phyloP scores from a whole-genome alignment of 2,797 vertebrate genomes.

The Eupleurogrammus muticus region DNA sequence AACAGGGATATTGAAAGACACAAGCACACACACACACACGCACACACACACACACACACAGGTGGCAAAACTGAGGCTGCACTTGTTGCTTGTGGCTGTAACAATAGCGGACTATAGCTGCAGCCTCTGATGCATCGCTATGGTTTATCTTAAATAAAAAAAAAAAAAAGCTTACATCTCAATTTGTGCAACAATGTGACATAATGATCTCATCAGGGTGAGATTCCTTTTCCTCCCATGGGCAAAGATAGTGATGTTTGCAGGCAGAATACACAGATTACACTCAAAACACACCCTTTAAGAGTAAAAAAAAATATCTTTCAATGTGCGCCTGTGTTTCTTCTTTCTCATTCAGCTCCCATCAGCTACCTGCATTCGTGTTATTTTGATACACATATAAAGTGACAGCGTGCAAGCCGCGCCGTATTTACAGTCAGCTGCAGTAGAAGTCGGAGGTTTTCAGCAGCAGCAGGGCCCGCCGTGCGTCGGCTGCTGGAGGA shows the following conservation, averaged over 20 bases:
- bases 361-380: too few species aligned
- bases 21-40: not conserved
- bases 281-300: conserved; percentile 6
- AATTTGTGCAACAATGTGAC: not conserved
- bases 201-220: conserved; percentile 3
- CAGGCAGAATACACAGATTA: conserved; percentile 3
- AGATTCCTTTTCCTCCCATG: conserved; percentile 14
- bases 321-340: not conserved
- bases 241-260: not conserved
- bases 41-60: not conserved
- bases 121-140: too few species aligned
- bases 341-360: not conserved
- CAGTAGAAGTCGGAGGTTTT: conserved; percentile 18
- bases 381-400: not conserved
- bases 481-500: conserved; percentile 41
- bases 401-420: conserved; percentile 6
- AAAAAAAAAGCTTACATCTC: not conserved
- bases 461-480: not conserved
- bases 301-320: not conserved
- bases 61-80: too few species aligned
- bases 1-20: not conserved
- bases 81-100: too few species aligned
- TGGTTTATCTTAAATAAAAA: too few species aligned
- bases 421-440: conserved; percentile 16
- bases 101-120: too few species aligned